These are phyloP conservation scores for Diplolepis rosae DNA, from an alignment of 2,888 invertebrate species.

Conservation along the genomic window DNA sequence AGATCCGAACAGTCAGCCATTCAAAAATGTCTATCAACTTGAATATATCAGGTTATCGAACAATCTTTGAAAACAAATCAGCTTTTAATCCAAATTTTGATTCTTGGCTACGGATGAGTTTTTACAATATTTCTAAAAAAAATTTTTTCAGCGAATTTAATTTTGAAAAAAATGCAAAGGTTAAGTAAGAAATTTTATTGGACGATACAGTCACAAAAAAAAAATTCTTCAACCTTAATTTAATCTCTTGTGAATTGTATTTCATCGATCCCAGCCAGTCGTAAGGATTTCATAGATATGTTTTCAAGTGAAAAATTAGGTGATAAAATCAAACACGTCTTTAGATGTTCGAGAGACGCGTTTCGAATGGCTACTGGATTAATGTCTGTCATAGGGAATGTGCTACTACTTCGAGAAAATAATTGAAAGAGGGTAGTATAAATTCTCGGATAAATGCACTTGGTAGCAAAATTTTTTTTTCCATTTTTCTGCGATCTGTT, in stretches of 20 bases:
- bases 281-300: neutral
- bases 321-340: constrained; percentile 24
- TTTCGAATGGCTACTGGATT: neutral
- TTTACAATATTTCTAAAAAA: neutral
- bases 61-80: neutral
- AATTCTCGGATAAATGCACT: constrained; percentile 11
- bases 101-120: neutral
- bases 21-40: constrained; percentile 6
- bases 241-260: neutral
- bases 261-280: neutral
- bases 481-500: neutral
- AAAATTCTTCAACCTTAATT: neutral
- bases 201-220: neutral
- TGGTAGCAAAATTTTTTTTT: constrained; percentile 6
- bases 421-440: constrained; percentile 40
- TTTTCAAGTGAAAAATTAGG: neutral
- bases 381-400: neutral
- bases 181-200: neutral
- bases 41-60: neutral
- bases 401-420: constrained; percentile 32
- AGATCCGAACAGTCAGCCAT: constrained; percentile 9
- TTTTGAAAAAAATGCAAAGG: no score
- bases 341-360: neutral
- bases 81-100: neutral
- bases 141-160: neutral